Base-by-base conservation (phyloP, 1,140 invertebrate genomes). In the Dryas iulia region DNA sequence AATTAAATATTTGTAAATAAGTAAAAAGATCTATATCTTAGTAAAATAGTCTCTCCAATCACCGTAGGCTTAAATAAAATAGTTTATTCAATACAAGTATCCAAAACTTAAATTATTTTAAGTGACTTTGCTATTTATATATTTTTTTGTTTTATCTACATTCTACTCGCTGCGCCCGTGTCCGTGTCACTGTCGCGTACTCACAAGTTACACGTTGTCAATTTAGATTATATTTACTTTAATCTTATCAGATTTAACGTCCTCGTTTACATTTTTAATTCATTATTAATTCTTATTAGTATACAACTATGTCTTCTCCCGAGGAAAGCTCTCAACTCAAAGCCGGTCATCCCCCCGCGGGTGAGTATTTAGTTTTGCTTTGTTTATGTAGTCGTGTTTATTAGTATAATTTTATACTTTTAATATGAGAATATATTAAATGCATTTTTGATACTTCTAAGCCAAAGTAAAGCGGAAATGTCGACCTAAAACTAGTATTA, bases 291-390 rank as follows among this genome's bases (percentile, higher is more conserved):
- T 58, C 30, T 52, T 59, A 72, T 47, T 47, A 47, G 39, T 47
- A 10, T 47, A 54, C 60, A 63, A 87, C 59, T 74, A 92, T 92
- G 90, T 92, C 90, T 66, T 89, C 89, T 71, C 83, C 91, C 60
- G 93, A 94, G 76, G 94, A 94, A 84, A 94, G 94, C 67, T 90
- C 93, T 67, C 94, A 96, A 86, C 86, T 96, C 18, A 96, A 96
- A 85, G 95, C 93, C 70, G 96, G 96, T 59, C 97, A 97, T 93
- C 96, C 96, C 74, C 96, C 96, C 81, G 97, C 97, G 94, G 95
- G 96, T 97, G 93, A 92, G 83, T 69, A 25, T 70, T 70, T 62
- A 72, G 67, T 57, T 69, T 78, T 79, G 31, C 31, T 71, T 71
- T 69, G 69, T 74, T 72, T 70, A 79, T 71, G 39, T 47, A 10